Evolutionary conservation across 2,888 invertebrate species (phyloP), one percentile per base, ranked within the genome.

Genomic region (Sialis lutaria): DNA sequence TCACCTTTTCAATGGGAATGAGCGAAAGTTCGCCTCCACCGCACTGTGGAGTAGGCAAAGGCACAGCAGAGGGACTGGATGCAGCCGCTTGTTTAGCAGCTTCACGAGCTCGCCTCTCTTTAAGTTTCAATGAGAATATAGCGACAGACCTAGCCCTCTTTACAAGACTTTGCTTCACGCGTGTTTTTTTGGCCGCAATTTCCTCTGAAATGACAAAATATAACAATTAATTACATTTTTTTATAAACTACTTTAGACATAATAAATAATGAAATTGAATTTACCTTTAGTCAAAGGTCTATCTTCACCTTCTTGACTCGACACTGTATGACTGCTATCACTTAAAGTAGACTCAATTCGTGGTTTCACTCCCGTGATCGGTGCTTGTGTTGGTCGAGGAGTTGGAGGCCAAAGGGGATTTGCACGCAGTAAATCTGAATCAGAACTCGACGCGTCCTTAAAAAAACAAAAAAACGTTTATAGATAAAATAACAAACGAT

Each of bases 141-240:
- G 87, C 87, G 40, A 88, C 87, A 0, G 86, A 86, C 9, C 87
- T 73, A 6, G 88, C 87, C 45, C 87, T 75, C 63, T 88, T 88
- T 65, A 88, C 84, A 31, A 88, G 62, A 54, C 79, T 78, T 44
- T 87, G 86, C 58, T 80, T 81, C 12, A 80, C 74, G 35, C 68
- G 61, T 9, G 77, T 71, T 35, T 77, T 78, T 58, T 79, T 79
- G 49, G 79, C 78, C 5, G 77, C 77, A 50, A 77, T 69, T 50
- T 75, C 65, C 55, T 77, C 75, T 34, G 75, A 75, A 40, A 46
- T 40, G 7, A 6, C n/a, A 37, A 37, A 37, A 37, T 6, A 8
- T 6, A 7, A 5, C 12, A 6, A 7, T 10, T 4, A 6, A 37
- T 10, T 37, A 7, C 2, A 37, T 37, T 7, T 2, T 37, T n/a